Percentiles rank a stretch among this genome's conserved stretches.
phyloP scores from a whole-genome alignment of 2,888 invertebrate genomes.

The Calliopum simillimum region DNA sequence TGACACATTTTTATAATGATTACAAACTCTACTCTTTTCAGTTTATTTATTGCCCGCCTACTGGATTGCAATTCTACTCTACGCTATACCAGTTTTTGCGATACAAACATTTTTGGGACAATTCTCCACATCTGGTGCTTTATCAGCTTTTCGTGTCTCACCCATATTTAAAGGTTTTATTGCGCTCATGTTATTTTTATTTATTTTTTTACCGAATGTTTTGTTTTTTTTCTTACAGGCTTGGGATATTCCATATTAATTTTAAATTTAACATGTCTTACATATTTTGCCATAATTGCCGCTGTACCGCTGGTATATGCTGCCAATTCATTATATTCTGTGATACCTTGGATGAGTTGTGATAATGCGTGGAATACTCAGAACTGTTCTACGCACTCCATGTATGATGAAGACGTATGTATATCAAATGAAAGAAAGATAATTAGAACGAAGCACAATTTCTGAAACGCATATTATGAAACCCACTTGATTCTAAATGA shows the following conservation, averaged over 20 bases:
- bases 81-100: constrained; percentile 82
- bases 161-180: constrained; percentile 87
- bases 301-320: constrained; percentile 87
- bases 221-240: constrained; percentile 50
- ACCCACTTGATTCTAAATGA: too few relatives aligned
- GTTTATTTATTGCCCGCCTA: constrained; percentile 58
- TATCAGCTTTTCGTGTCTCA: constrained; percentile 83
- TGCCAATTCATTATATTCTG: constrained; percentile 74
- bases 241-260: constrained; percentile 79
- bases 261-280: constrained; percentile 82
- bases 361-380: constrained; percentile 83
- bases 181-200: not conserved
- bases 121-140: constrained; percentile 83
- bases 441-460: not conserved
- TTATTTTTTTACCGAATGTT: not conserved
- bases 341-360: constrained; percentile 84
- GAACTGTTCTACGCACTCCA: constrained; percentile 57
- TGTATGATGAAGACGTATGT: constrained; percentile 55
- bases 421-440: not conserved
- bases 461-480: not conserved
- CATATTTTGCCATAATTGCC: constrained; percentile 86
- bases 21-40: constrained; percentile 36
- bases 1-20: not conserved
- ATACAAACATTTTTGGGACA: constrained; percentile 90
- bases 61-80: constrained; percentile 55